Conservation (phyloP, 1,140 invertebrate species). For the Neodiprion lecontei region DNA sequence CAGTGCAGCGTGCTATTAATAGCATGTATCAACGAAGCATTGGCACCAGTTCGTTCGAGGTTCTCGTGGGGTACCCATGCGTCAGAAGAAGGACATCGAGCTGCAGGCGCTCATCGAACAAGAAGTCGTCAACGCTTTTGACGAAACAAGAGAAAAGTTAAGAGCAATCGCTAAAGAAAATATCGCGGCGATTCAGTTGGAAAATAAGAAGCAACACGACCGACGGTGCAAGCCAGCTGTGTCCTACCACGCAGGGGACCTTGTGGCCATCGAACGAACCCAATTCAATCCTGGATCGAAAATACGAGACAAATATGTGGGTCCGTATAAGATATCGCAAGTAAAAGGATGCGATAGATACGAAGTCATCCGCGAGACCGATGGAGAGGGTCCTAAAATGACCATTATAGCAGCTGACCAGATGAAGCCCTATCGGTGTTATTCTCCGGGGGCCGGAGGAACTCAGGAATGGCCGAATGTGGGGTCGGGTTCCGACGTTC, state of each 20-base stretch:
- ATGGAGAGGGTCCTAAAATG: constrained; percentile 32
- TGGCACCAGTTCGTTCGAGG: constrained; percentile 40
- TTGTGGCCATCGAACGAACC: constrained; percentile 49
- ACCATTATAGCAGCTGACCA: constrained; percentile 35
- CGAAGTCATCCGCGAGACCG: constrained; percentile 31
- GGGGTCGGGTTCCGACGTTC: too few species aligned
- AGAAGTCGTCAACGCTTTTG: too few species aligned
- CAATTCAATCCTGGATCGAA: constrained; percentile 44
- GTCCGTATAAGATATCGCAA: constrained; percentile 43
- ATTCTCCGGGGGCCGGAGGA: neutral
- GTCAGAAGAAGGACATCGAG: too few species aligned
- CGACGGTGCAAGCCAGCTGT: too few species aligned
- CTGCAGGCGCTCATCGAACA: too few species aligned
- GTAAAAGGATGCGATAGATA: constrained; percentile 33
- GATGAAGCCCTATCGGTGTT: constrained; percentile 36
- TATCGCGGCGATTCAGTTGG: too few species aligned
- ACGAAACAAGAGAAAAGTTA: too few species aligned
- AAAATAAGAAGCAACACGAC: too few species aligned
- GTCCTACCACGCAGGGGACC: constrained; percentile 32
- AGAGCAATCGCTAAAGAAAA: too few species aligned
- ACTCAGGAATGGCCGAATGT: neutral
- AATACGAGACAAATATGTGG: constrained; percentile 43
- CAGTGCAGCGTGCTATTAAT: constrained; percentile 45
- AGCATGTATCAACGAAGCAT: constrained; percentile 44
- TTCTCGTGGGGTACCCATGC: constrained; percentile 32